Base-by-base conservation (phyloP, 2,888 invertebrate genomes). In the Koerneria pararmatus region DNA sequence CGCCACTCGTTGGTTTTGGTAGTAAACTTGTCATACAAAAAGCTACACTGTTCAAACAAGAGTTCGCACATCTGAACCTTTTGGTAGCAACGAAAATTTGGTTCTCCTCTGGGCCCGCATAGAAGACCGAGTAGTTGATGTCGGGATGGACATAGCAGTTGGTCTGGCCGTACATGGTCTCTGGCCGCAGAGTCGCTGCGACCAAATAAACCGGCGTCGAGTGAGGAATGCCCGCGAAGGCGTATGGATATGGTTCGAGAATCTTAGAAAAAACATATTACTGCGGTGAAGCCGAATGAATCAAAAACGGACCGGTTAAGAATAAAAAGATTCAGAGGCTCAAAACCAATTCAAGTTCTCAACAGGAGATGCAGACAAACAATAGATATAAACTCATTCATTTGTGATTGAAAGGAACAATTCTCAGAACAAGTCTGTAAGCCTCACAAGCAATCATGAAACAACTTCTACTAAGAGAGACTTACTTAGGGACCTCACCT, bases 101-200 rank as follows among this genome's bases (percentile, higher is more conserved):
- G 32, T 74, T 70, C 51, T 78, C 85, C 6, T 83, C 79, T 19
- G 87, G 87, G 0, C 89, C 89, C 3, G 82, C 83, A 80, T 89
- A 87, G 84, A 93, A 91, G 0, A 91, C 94, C 73, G 95, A 89
- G 83, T 83, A 83, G 74, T 89, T 89, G 83, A 97, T 91, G 82
- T 95, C 94, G 0, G 98, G 98, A 82, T 91, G 91, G 3, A 98
- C 85, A 95, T 97, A 98, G 84, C 95, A 97, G 84, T 98, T 99
- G 0, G 98, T 98, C 86, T 98, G 98, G 0, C 98, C 98, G 83
- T 95, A 99, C 97, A 98, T 97, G 0, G 98, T 98, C 86, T 98
- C 98, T 1, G 98, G 95, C 68, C 97, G 88, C n/a, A 99, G 86
- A 4, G 98, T 99, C 8, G 95, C 98, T 24, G 95, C 95, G 15